Evolutionary conservation across 2,797 vertebrate species (phyloP), one percentile per base, ranked within the genome.

Genomic region (Onychomys leucogaster): DNA sequence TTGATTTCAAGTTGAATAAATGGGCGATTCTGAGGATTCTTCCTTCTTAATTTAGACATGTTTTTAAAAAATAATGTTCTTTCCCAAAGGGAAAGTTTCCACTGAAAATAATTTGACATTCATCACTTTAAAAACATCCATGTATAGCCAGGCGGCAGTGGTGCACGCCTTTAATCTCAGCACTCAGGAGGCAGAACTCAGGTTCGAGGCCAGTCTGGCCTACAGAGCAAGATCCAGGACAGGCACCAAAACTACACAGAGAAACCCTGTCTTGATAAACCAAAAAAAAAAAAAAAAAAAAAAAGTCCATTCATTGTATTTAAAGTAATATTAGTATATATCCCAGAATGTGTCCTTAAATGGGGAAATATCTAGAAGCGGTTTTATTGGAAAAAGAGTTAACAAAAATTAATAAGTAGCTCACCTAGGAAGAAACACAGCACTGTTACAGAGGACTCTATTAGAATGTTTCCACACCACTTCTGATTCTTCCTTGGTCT

Each of bases 61-160:
- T 77, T 55, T 55, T 57, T 89, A 92, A 86, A 17, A n/a, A 89
- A 92, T 83, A 17, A 55, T 77, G 12, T 82, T 90, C 76, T 90
- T 96, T 92, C 25, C 82, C 71, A 89, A 83, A 80, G 73, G 34
- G 32, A 85, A 93, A 46, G n/a, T 11, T 59, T 73, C 82, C 75
- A 82, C 19, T 75, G 90, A 95, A 96, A 94, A 88, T 75, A 95
- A 94, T n/a, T 90, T 90, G 59, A 49, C 82, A 27, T 91, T 95
- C 75, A 86, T 94, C 82, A 82, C n/a, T 71, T 49, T 96, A 59
- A 77, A 13, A 52, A 52, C 12, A 52, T 52, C 49, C 2, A 49
- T 52, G 12, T 52, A 52, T 52, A 52, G 49, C 49, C 49, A 9
- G 49, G 49, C 9, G 8, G 49, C 9, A 10, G 49, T 49, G 49